Evolutionary conservation across 2,113 vertebrate species (phyloP), one percentile per base, ranked within the genome.

Genomic region (Xerus inauris): DNA sequence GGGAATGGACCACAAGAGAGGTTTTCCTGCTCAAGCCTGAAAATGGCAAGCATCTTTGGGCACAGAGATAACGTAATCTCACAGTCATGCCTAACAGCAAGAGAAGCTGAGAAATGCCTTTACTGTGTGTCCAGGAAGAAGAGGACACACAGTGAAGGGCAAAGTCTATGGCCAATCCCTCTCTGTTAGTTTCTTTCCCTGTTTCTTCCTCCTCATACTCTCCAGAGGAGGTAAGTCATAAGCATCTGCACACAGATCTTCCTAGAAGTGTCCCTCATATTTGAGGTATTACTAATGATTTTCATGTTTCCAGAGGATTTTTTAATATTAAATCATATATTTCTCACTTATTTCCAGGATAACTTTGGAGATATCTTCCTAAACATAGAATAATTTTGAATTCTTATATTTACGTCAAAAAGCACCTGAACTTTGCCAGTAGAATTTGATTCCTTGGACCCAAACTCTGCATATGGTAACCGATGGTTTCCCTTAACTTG

Each of bases 361-460:
- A 71, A 71, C 51, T 82, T 82, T 47, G 82, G 59, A 87, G 42
- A 26, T 77, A 64, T 1, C 32, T 86, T 73, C n/a, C 73, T 30
- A 69, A 76, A 81, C 57, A 94, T 13, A 86, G 57, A 75, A 85
- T 89, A 82, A 16, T 28, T 89, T 71, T 45, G 24, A 87, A 77
- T 83, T 79, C 9, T 79, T 92, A 42, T 17, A 57, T 57, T 94
- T 94, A 75, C 0, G 76, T 17, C 38, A 81, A 90, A 54, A 6
- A 57, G 57, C 45, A 89, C 32, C 38, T 9, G 45, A 72, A 32
- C 8, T 89, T 89, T 89, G 20, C 57, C 84, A 49, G 9, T 13
- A 35, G 45, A 76, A 89, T 64, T 96, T 83, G 32, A 96, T 84
- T 94, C 32, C 13, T 85, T 28, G 64, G 65, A 84, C 20, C n/a